Conservation (phyloP, 1,140 invertebrate genomes). For the Euura saliciscinereae region DNA sequence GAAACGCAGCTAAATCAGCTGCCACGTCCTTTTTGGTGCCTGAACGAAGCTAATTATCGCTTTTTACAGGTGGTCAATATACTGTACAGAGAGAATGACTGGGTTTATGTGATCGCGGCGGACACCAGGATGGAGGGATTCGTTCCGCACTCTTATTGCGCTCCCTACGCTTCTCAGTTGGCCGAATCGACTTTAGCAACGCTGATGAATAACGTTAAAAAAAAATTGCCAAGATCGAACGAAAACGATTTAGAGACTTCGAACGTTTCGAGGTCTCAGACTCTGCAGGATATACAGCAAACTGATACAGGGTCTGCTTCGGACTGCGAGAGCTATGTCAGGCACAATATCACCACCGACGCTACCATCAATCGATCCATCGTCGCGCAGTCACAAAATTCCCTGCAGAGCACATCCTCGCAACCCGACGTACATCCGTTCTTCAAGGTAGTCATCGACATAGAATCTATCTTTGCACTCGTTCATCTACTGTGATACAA, state of each 20-base stretch:
- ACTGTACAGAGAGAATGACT: constrained; percentile 93
- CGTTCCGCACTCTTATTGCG: constrained; percentile 92
- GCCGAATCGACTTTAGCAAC: constrained; percentile 74
- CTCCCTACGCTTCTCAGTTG: constrained; percentile 80
- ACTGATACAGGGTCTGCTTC: constrained; percentile 63
- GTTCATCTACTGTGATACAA: constrained; percentile 4
- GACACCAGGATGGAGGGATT: constrained; percentile 90
- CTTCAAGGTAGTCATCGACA: constrained; percentile 68
- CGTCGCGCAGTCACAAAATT: constrained; percentile 64
- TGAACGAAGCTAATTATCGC: constrained; percentile 12
- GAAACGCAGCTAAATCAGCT: too few relatives aligned
- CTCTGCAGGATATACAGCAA: constrained; percentile 54
- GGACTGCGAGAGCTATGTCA: constrained; percentile 68
- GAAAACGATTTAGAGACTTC: constrained; percentile 46
- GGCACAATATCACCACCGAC: constrained; percentile 59
- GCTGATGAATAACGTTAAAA: constrained; percentile 73
- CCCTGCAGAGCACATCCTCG: constrained; percentile 66
- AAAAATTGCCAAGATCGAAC: constrained; percentile 78
- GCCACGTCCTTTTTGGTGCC: too few relatives aligned
- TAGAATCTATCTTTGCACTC: constrained; percentile 10
- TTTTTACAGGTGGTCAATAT: constrained; percentile 81
- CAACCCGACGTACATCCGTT: constrained; percentile 82
- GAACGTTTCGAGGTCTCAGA: constrained; percentile 46
- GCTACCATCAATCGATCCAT: constrained; percentile 57
- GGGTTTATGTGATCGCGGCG: constrained; percentile 93